phyloP scores from a whole-genome alignment of 1,140 invertebrate genomes.

The Apis mellifera region DNA sequence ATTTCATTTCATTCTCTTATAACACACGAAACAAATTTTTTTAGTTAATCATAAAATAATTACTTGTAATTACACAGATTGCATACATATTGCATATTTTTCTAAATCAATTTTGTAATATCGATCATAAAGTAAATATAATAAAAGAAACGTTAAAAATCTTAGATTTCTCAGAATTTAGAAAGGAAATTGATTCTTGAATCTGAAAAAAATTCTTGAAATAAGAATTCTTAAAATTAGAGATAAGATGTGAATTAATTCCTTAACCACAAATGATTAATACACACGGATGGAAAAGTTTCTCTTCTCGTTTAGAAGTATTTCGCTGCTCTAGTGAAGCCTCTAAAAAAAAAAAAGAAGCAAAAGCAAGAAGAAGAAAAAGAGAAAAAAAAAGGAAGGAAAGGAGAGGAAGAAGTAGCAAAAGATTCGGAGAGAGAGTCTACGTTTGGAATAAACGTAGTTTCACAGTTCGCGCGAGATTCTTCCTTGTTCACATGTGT shows the following conservation, averaged over 20 bases:
- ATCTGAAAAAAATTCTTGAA: no score
- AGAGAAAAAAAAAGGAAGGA: not conserved
- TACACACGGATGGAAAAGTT: not conserved
- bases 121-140: no score
- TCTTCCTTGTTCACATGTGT: not conserved
- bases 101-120: no score
- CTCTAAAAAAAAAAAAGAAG: not conserved
- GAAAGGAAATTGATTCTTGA: no score
- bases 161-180: no score
- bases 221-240: no score
- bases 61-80: no score
- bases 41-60: no score
- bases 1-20: not conserved
- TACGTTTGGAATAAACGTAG: constrained; percentile 15
- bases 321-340: not conserved
- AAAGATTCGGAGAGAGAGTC: not conserved
- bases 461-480: constrained; percentile 13
- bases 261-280: not conserved
- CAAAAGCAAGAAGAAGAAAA: not conserved
- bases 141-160: no score
- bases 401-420: not conserved
- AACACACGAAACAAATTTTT: no score
- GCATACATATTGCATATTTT: no score
- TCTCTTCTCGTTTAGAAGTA: not conserved
- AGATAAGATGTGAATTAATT: no score